These are phyloP conservation scores for Myiozetetes cayanensis DNA, from an alignment of 2,113 vertebrate genomes.

Conservation along the genomic window DNA sequence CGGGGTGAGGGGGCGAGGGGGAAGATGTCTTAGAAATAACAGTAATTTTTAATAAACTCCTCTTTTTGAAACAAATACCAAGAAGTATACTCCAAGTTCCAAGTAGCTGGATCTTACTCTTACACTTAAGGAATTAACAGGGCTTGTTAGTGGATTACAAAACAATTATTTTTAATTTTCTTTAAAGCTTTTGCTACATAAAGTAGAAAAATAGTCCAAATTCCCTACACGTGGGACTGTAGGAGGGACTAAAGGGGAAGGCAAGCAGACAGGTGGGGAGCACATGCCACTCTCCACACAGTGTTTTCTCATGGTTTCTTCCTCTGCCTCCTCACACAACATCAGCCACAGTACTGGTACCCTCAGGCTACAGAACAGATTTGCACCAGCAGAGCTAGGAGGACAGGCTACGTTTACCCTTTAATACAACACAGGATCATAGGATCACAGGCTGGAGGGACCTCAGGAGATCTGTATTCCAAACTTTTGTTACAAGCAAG, in stretches of 20 bases:
- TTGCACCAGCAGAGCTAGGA: background rate
- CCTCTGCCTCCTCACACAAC: background rate
- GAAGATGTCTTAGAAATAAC: background rate
- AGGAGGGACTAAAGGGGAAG: background rate
- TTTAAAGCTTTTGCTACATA: background rate
- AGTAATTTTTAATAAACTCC: background rate
- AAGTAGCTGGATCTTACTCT: background rate
- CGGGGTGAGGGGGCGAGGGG: background rate
- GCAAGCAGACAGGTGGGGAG: fast-evolving
- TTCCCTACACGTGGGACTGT: background rate
- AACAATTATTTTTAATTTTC: background rate
- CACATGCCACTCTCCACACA: background rate
- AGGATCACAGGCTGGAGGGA: background rate
- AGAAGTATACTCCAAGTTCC: background rate
- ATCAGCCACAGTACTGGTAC: background rate
- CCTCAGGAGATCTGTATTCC: background rate
- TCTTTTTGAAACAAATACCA: background rate
- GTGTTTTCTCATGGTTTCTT: background rate
- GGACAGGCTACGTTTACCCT: background rate
- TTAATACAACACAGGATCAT: background rate
- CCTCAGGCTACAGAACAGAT: background rate
- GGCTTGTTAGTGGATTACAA: background rate
- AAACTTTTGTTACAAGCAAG: background rate
- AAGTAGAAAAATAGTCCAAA: background rate
- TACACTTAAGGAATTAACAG: background rate